These are phyloP conservation scores for Allobates femoralis DNA, from an alignment of 2,797 vertebrate genomes.

Conservation along the genomic window DNA sequence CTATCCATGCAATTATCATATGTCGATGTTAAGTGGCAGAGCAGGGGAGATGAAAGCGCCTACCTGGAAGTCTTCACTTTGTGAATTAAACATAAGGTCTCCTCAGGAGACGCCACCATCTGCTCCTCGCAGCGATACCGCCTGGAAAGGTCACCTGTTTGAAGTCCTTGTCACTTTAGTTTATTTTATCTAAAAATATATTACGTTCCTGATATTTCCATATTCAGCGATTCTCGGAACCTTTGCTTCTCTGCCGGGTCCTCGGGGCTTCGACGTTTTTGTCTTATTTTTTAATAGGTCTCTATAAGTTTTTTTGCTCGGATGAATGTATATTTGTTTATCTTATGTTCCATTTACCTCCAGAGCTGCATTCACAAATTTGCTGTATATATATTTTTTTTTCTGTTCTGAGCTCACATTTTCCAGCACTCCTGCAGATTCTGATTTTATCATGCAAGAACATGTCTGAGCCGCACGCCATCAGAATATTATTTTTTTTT, in stretches of 20 bases:
- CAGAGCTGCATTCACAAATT: background rate
- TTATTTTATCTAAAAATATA: background rate
- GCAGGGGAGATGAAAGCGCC: conserved; percentile 48
- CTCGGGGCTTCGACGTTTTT: too few species aligned
- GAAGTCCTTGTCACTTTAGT: conserved; percentile 5
- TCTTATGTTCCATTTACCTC: background rate
- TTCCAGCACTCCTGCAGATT: background rate
- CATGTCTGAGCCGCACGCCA: too few species aligned
- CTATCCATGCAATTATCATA: conserved; percentile 25
- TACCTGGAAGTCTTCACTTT: conserved; percentile 44
- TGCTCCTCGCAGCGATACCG: background rate
- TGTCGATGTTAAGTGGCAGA: conserved; percentile 43
- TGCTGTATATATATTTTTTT: background rate
- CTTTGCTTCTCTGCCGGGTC: background rate
- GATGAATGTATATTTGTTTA: background rate
- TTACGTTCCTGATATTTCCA: background rate
- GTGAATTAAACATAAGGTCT: conserved; percentile 56
- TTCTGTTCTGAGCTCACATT: background rate
- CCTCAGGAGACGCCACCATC: conserved; percentile 39
- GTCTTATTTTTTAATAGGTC: background rate
- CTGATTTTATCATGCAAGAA: too few species aligned
- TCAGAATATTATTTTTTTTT: too few species aligned
- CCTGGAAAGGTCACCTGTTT: conserved; percentile 31
- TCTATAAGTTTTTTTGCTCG: background rate
- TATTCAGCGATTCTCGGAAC: background rate